phyloP scores from a whole-genome alignment of 2,113 vertebrate species.

The Passer montanus region DNA sequence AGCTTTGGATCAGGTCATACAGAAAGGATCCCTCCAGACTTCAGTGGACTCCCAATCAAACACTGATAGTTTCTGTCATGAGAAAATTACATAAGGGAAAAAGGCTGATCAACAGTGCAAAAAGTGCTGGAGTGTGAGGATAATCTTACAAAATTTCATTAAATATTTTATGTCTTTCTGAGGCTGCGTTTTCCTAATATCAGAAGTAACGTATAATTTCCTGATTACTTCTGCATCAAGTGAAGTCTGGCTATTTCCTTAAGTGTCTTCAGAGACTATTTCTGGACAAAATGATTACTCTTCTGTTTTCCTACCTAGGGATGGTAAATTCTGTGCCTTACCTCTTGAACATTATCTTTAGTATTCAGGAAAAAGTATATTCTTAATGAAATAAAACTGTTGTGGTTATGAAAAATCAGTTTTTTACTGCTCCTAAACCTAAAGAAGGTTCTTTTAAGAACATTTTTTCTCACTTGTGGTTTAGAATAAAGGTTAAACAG shows the following conservation, averaged over 20 bases:
- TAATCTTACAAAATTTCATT: slow-evolving; percentile 33
- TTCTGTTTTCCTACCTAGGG: neutral
- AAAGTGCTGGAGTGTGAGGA: slow-evolving; percentile 4
- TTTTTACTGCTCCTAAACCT: neutral
- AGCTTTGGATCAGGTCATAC: neutral
- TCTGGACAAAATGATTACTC: slow-evolving; percentile 4
- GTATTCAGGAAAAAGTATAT: neutral
- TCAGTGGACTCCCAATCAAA: neutral
- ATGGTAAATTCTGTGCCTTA: neutral
- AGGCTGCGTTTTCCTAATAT: slow-evolving; percentile 23
- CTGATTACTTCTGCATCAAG: slow-evolving; percentile 32
- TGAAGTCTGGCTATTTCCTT: slow-evolving; percentile 12
- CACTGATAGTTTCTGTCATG: neutral
- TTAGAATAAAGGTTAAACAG: neutral
- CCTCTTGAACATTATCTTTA: neutral
- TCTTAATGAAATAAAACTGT: neutral
- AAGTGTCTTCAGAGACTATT: slow-evolving; percentile 14
- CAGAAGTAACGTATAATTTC: slow-evolving; percentile 39
- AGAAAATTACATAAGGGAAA: neutral
- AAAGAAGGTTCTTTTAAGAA: neutral
- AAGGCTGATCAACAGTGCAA: neutral
- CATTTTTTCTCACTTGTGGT: neutral
- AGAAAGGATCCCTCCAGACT: neutral
- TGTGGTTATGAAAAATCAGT: neutral
- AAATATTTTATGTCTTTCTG: slow-evolving; percentile 47